Conservation (phyloP, 2,113 vertebrate genomes). For the Lamprotornis superbus region DNA sequence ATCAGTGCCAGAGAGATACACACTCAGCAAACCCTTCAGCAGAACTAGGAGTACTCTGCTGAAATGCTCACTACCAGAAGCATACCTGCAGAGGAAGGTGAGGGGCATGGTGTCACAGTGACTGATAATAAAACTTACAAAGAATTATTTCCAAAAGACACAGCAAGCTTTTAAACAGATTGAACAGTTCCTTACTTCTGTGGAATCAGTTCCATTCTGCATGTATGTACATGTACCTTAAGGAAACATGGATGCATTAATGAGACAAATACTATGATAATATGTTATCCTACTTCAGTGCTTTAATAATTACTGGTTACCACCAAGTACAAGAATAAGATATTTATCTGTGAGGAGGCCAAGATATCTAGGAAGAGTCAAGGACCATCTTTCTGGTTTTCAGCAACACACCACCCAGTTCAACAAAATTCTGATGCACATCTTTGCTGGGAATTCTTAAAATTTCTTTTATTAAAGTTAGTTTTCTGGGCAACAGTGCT, state of each 20-base stretch:
- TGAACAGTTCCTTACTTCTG: background rate
- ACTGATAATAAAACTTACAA: background rate
- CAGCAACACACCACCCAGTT: background rate
- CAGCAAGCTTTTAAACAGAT: background rate
- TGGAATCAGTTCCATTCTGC: background rate
- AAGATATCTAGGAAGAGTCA: background rate
- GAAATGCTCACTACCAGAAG: background rate
- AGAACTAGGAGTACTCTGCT: background rate
- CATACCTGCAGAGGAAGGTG: background rate
- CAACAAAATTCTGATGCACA: background rate
- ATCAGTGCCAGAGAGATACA: background rate
- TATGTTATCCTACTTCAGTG: background rate
- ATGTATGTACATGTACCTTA: fast-evolving
- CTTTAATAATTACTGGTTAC: background rate
- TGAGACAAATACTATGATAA: background rate
- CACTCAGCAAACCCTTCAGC: background rate
- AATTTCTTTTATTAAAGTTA: background rate
- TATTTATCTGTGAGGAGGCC: background rate
- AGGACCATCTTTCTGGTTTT: background rate
- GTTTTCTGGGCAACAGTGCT: background rate
- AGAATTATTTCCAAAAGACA: background rate
- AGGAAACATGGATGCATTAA: background rate
- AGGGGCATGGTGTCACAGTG: background rate
- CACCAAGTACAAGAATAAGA: background rate
- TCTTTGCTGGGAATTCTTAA: background rate